A percentile compares a stretch with the other conserved stretches of the same genome.
Conservation (phyloP, 2,113 vertebrate species). For the Gadus macrocephalus region DNA sequence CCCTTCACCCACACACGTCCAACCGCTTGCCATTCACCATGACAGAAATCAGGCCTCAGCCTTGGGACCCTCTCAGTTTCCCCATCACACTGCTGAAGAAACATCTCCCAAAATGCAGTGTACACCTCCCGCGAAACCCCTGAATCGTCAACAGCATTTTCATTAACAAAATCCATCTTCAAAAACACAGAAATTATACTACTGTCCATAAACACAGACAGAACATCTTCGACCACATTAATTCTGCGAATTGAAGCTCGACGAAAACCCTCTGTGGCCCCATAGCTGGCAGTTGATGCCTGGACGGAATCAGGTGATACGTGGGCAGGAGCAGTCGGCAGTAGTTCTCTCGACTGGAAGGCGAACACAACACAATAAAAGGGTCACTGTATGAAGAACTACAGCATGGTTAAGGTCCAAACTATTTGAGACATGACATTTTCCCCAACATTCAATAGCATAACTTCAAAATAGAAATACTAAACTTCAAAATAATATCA, state of each 20-base stretch:
- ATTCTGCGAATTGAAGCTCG: constrained; percentile 3
- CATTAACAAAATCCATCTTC: constrained; percentile 24
- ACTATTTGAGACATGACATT: no score
- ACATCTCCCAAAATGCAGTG: constrained; percentile 32
- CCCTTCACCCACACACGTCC: constrained; percentile 33
- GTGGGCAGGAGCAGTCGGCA: no score
- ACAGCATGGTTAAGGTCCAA: no score
- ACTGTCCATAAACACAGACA: constrained; percentile 19
- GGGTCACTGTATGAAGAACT: no score
- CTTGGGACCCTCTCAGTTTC: constrained; percentile 22
- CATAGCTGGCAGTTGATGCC: no score
- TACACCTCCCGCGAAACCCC: constrained; percentile 37
- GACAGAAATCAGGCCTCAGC: constrained; percentile 20
- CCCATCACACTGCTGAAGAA: constrained; percentile 31
- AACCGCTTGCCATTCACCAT: constrained; percentile 32
- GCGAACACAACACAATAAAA: no score
- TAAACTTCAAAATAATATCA: no score
- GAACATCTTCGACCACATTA: constrained; percentile 17
- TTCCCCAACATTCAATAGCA: no score
- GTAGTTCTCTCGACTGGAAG: no score
- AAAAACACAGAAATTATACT: constrained; percentile 6
- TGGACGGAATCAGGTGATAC: no score
- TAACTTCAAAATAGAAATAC: no score
- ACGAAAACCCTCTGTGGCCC: no score
- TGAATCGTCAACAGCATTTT: constrained; percentile 38